phyloP scores from a whole-genome alignment of 2,113 vertebrate species.

The Maccullochella peelii region DNA sequence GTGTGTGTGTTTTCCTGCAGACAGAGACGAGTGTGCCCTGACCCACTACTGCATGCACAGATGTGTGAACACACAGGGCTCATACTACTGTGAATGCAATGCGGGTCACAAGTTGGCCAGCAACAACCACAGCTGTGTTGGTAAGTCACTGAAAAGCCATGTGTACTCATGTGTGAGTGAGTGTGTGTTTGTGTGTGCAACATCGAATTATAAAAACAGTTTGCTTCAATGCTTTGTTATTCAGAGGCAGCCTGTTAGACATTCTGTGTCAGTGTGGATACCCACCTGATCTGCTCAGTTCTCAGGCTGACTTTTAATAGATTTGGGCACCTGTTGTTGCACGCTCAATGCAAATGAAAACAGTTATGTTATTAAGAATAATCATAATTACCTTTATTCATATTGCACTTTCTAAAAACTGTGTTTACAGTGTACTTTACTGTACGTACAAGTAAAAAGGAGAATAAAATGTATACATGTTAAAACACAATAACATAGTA shows the following conservation, averaged over 20 bases:
- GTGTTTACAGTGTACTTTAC: background rate
- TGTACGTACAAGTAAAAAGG: background rate
- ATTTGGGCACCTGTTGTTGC: constrained; percentile 9
- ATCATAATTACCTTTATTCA: background rate
- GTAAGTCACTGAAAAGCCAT: constrained; percentile 83
- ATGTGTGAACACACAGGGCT: constrained; percentile 94
- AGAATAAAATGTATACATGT: background rate
- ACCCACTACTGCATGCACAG: constrained; percentile 93
- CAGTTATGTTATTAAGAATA: background rate
- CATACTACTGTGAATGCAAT: constrained; percentile 96
- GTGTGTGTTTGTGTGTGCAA: background rate
- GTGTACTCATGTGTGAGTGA: background rate
- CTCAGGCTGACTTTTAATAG: constrained; percentile 4
- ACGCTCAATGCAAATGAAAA: background rate
- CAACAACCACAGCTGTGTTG: constrained; percentile 96
- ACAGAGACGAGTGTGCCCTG: constrained; percentile 91
- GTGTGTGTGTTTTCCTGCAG: constrained; percentile 78
- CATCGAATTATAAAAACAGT: background rate
- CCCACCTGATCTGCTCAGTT: constrained; percentile 10
- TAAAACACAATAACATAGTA: background rate
- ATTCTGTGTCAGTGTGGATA: background rate
- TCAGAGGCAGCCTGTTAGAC: constrained; percentile 5
- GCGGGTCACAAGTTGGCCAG: constrained; percentile 91
- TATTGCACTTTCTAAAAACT: background rate
- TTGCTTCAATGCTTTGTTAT: constrained; percentile 13